Base-by-base conservation (phyloP, 2,797 vertebrate species). In the Dryobates pubescens region DNA sequence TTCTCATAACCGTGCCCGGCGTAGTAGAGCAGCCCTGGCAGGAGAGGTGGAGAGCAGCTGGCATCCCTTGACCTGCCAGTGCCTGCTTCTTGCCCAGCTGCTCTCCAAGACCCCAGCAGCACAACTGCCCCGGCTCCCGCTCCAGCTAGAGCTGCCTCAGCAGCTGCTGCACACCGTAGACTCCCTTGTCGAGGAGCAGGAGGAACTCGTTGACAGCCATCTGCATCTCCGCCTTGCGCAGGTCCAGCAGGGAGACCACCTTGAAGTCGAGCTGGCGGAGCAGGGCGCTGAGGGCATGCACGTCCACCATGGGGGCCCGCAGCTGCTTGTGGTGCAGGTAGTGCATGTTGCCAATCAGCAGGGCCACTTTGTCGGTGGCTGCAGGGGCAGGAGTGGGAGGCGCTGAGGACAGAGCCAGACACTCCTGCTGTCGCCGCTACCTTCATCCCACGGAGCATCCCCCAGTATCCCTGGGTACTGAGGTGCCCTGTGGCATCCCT, bases 361-460 rank as follows among this genome's bases (percentile, higher is more conserved):
- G 98, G 1, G 98, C 98, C n/a, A 99, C 98, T 97, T 99, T 99
- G 95, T 98, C 98, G 10, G 98, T 98, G 77, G 98, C 98, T 99
- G 96, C 64, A 11, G 5, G 64, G 57, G 88, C 0, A 0, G 38
- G n/a, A 83, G 80, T 68, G 15, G 15, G 22, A 79, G 61, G 32
- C 1, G 9, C 7, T 86, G 49, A 59, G 54, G 41, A 10, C 0
- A 0, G 34, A 34, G 49, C 5, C 1, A 65, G 65, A 58, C 0
- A 2, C 15, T 54, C 51, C 58, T 53, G 76, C 54, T 58, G 51
- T 73, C 72, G 36, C 58, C 3, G 1, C 27, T 17, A 12, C 32
- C 63, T 76, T 57, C 73, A 86, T 34, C 22, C 38, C 30, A 8
- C 11, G 23, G 74, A 13, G 38, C 13, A 13, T 38, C 38, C 38